phyloP scores from a whole-genome alignment of 1,140 invertebrate genomes.

The Pomacea maculata region DNA sequence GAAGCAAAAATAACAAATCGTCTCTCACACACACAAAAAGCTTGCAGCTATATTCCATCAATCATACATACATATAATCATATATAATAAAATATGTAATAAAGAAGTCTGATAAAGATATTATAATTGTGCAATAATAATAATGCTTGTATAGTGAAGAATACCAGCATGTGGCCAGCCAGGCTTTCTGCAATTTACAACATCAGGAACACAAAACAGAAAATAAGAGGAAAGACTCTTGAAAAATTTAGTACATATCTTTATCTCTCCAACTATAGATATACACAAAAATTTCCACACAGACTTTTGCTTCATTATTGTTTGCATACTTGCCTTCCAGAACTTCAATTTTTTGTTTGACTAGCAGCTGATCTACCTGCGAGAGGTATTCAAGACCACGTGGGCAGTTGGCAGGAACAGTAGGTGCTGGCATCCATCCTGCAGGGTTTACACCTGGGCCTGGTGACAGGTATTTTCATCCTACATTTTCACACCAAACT shows the following conservation, averaged over 20 bases:
- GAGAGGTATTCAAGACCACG: conserved; percentile 93
- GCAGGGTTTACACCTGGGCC: neutral
- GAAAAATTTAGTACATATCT: neutral
- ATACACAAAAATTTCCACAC: neutral
- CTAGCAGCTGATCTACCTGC: conserved; percentile 85
- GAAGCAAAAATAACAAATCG: neutral
- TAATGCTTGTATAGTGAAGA: too few species aligned
- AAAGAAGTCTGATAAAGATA: neutral
- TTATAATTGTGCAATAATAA: too few species aligned
- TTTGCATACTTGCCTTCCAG: conserved; percentile 75
- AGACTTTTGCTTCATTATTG: neutral
- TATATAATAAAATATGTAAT: neutral
- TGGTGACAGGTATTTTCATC: too few species aligned
- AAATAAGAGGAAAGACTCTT: neutral
- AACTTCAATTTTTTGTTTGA: conserved; percentile 88
- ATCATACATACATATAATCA: too few species aligned
- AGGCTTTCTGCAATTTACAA: too few species aligned
- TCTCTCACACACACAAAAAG: neutral
- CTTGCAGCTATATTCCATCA: neutral
- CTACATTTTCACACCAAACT: too few species aligned
- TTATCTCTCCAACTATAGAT: neutral
- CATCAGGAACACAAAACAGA: neutral
- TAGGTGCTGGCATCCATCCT: conserved; percentile 55
- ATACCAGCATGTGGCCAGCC: neutral
- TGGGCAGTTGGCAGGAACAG: conserved; percentile 76